phyloP scores from a whole-genome alignment of 2,888 invertebrate genomes.

The Tetheella fluctuosa region DNA sequence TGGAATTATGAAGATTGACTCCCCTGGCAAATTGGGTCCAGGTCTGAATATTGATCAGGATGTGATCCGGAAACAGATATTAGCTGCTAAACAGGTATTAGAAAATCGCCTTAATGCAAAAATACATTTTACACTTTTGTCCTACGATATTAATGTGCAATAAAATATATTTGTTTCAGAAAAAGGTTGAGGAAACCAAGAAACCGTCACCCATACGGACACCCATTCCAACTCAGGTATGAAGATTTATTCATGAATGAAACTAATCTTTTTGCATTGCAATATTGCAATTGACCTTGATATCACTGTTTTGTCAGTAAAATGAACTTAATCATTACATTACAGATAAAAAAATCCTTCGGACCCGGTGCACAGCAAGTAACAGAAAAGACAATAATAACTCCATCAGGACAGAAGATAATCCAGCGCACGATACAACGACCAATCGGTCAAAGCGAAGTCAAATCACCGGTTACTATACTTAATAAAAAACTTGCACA shows the following conservation, averaged over 20 bases:
- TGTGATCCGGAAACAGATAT: slow-evolving; percentile 77
- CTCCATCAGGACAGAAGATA: slow-evolving; percentile 81
- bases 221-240: slow-evolving; percentile 56
- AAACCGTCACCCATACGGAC: slow-evolving; percentile 54
- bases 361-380: slow-evolving; percentile 70
- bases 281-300: no score
- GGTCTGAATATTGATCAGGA: slow-evolving; percentile 80
- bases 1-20: slow-evolving; percentile 89
- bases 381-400: slow-evolving; percentile 80
- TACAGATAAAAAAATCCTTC: slow-evolving; percentile 64
- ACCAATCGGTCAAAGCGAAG: slow-evolving; percentile 50
- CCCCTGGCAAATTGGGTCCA: slow-evolving; percentile 83
- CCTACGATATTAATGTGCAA: background rate
- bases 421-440: slow-evolving; percentile 80
- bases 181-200: slow-evolving; percentile 72
- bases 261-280: background rate
- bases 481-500: slow-evolving; percentile 76
- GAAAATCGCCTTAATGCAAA: background rate
- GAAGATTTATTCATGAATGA: slow-evolving; percentile 20
- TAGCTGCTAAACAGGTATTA: slow-evolving; percentile 78
- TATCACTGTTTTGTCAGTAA: no score
- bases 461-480: slow-evolving; percentile 73
- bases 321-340: slow-evolving; percentile 4
- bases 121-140: slow-evolving; percentile 9
- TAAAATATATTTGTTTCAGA: slow-evolving; percentile 49